Conservation (phyloP, 2,797 vertebrate genomes). For the Alcedo quadribrachys region DNA sequence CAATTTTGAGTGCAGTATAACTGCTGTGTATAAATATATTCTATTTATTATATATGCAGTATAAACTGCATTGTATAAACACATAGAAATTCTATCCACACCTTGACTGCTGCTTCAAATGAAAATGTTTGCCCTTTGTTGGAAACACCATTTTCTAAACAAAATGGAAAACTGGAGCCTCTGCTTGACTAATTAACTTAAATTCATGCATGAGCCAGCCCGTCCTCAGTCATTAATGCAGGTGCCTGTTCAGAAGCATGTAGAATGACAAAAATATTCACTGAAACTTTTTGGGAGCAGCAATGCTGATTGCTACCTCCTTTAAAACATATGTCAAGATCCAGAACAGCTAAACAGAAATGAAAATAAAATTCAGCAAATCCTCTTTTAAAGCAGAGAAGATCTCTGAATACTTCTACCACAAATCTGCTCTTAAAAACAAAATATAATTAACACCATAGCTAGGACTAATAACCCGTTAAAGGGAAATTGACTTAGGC, state of each 20-base stretch:
- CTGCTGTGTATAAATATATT: too few species aligned
- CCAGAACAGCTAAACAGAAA: conserved; percentile 25
- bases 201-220: not conserved
- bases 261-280: conserved; percentile 19
- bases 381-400: not conserved
- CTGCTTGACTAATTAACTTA: conserved; percentile 34
- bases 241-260: conserved; percentile 34
- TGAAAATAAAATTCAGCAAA: not conserved
- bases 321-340: conserved; percentile 13
- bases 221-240: conserved; percentile 4
- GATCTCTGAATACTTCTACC: not conserved
- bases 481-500: conserved; percentile 19
- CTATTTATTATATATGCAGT: too few species aligned
- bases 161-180: conserved; percentile 4
- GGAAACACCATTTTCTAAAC: not conserved
- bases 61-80: not conserved
- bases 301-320: conserved; percentile 28
- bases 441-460: not conserved
- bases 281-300: conserved; percentile 35
- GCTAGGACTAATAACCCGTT: conserved; percentile 28
- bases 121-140: not conserved
- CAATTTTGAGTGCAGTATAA: not conserved
- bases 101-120: not conserved
- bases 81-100: not conserved
- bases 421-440: not conserved